Evolutionary conservation across 1,140 invertebrate genomes (phyloP), one percentile per base, ranked within the genome.

Genomic region (Brachionus plicatilis): DNA sequence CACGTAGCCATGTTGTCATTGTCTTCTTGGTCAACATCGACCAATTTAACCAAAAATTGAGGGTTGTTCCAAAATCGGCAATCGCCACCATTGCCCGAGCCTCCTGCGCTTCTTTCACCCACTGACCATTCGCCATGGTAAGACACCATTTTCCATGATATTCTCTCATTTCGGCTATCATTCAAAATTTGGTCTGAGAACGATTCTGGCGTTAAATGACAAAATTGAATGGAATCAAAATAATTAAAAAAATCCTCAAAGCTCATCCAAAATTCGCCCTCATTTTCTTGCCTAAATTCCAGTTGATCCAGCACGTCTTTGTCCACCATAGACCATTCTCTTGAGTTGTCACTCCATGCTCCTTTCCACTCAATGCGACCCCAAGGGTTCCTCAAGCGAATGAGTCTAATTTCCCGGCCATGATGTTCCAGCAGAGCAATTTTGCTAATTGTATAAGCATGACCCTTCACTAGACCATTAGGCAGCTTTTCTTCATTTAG

Each of bases 331-430:
- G 43, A 20, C 97, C 97, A 99, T 90, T 75, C 17, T 43, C 1
- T 41, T n/a, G 65, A 83, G 2, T 70, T 20, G 29, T 84, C 83
- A 70, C 43, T 72, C 83, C 83, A 84, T 17, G 37, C 83, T 12
- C 97, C 97, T 87, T 96, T 97, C 97, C 97, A 99, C 90, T 99
- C 97, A 1, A 94, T 93, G 88, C 98, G 98, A 27, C 96, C 97
- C 97, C 96, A 98, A 0, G 97, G 97, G 91, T 99, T 99, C 66
- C 80, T 83, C 37, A 83, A 66, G 12, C 80, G 20, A 29, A 83
- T 66, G 0, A 83, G 29, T 24, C 66, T 7, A 3, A 65, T n/a
- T 11, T 65, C 65, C 17, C 43, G 14, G 6, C 60, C 37, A 27
- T 68, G 14, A 3, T 47, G 37, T 70, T 83, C 65, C 11, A 83